These are phyloP conservation scores for Ceratothoa steindachneri DNA, from an alignment of 2,888 invertebrate genomes.

Conservation along the genomic window DNA sequence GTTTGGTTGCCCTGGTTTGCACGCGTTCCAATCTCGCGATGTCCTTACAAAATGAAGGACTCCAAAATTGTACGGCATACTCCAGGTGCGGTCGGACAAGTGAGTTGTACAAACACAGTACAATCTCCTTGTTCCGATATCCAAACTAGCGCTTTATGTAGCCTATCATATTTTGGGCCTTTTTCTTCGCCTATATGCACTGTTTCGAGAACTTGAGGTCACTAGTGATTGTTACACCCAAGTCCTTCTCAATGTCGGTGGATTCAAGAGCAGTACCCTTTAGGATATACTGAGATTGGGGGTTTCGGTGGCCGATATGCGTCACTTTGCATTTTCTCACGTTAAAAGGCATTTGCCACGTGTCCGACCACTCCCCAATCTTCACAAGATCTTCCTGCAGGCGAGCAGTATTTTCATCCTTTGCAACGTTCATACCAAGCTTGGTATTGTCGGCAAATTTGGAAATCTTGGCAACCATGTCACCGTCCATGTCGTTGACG, in stretches of 20 bases:
- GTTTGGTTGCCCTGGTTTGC: neutral
- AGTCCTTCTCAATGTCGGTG: neutral
- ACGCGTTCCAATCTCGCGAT: neutral
- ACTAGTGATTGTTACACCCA: neutral
- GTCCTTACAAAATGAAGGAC: neutral
- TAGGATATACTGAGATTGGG: too few relatives aligned
- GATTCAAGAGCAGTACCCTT: too few relatives aligned
- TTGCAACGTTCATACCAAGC: neutral
- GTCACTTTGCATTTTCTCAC: neutral
- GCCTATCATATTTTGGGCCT: too few relatives aligned
- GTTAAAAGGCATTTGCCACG: neutral
- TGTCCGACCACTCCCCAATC: neutral
- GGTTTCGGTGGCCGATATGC: neutral
- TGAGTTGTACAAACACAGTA: neutral
- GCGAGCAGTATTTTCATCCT: neutral
- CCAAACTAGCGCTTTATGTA: neutral
- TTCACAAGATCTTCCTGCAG: neutral
- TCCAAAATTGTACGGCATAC: neutral
- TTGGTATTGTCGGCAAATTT: too few relatives aligned
- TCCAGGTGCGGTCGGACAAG: slow-evolving; percentile 6
- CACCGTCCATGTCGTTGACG: too few relatives aligned
- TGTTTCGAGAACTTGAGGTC: neutral
- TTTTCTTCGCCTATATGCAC: too few relatives aligned
- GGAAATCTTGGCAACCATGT: too few relatives aligned
- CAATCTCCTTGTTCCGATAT: neutral